A percentile compares a stretch with the other conserved stretches of the same genome.
phyloP scores from a whole-genome alignment of 2,888 invertebrate genomes.

The Dascillus cervinus region DNA sequence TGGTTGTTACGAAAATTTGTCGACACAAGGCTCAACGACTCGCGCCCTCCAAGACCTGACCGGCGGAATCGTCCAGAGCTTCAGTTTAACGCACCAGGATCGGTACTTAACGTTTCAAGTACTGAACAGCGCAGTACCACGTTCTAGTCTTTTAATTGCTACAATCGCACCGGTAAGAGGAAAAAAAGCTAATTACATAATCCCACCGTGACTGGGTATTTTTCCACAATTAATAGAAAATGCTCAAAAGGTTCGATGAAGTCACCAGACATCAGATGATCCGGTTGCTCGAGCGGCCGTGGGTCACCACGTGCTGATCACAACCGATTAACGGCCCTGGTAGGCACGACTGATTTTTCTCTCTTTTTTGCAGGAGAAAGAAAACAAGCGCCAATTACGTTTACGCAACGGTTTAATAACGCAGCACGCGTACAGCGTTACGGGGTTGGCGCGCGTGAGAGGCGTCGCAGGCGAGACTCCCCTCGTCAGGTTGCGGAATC shows the following conservation, averaged over 20 bases:
- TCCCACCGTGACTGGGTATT: background rate
- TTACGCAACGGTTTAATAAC: slow-evolving; percentile 57
- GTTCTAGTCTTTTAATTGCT: slow-evolving; percentile 62
- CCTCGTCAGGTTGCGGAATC: slow-evolving; percentile 56
- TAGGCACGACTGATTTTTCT: background rate
- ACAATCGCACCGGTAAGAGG: slow-evolving; percentile 52
- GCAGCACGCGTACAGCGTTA: slow-evolving; percentile 62
- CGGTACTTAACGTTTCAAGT: slow-evolving; percentile 58
- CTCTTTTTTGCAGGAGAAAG: slow-evolving; percentile 42
- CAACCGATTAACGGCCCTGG: slow-evolving; percentile 12
- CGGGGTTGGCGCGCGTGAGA: slow-evolving; percentile 62
- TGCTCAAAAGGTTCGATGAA: too few relatives aligned
- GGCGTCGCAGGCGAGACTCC: slow-evolving; percentile 51
- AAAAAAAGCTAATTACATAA: background rate
- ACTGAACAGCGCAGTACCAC: slow-evolving; percentile 60
- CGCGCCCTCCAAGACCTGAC: slow-evolving; percentile 66
- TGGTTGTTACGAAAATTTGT: slow-evolving; percentile 60
- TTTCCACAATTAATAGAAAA: too few relatives aligned
- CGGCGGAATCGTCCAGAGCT: slow-evolving; percentile 70
- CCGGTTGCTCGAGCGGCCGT: slow-evolving; percentile 11
- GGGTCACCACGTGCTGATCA: slow-evolving; percentile 15
- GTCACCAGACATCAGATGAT: slow-evolving; percentile 15
- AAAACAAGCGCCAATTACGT: slow-evolving; percentile 49
- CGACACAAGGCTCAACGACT: slow-evolving; percentile 56
- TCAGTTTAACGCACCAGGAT: slow-evolving; percentile 56